phyloP scores from a whole-genome alignment of 2,888 invertebrate genomes.

The Euspilapteryx auroguttella region DNA sequence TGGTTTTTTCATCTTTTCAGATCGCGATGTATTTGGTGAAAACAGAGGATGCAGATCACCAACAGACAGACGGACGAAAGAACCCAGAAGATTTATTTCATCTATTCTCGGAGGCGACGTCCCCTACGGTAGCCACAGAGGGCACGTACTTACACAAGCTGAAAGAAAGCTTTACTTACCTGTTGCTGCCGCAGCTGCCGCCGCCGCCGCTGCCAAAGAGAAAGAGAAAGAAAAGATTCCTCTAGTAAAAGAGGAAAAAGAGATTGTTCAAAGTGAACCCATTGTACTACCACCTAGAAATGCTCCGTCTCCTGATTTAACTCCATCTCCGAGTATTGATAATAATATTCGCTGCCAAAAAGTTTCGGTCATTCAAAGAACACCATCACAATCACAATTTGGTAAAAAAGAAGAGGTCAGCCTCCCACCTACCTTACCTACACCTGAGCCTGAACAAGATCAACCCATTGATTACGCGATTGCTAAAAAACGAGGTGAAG shows the following conservation, averaged over 20 bases:
- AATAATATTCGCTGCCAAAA: conserved; percentile 69
- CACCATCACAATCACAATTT: conserved; percentile 63
- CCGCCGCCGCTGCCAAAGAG: no score
- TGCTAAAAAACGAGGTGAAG: conserved; percentile 74
- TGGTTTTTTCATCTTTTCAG: conserved; percentile 29
- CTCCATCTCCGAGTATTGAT: conserved; percentile 66
- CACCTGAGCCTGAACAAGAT: conserved; percentile 73
- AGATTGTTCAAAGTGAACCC: conserved; percentile 65
- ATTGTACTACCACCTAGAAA: conserved; percentile 57
- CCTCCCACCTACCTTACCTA: conserved; percentile 48
- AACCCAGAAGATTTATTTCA: conserved; percentile 71
- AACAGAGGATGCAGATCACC: conserved; percentile 24
- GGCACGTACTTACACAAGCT: conserved; percentile 78
- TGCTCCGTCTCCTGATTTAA: conserved; percentile 53
- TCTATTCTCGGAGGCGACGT: conserved; percentile 80
- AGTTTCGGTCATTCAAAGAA: conserved; percentile 82
- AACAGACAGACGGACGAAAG: conserved; percentile 41
- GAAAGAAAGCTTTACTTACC: conserved; percentile 80
- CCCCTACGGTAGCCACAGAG: conserved; percentile 76
- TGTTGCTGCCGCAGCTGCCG: no score
- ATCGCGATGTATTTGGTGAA: conserved; percentile 55
- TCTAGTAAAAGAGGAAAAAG: conserved; percentile 66
- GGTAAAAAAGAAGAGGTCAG: conserved; percentile 55
- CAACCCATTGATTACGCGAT: conserved; percentile 89
- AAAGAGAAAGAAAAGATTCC: conserved; percentile 51